phyloP scores from a whole-genome alignment of 2,888 invertebrate genomes.

The Iphiclides podalirius region DNA sequence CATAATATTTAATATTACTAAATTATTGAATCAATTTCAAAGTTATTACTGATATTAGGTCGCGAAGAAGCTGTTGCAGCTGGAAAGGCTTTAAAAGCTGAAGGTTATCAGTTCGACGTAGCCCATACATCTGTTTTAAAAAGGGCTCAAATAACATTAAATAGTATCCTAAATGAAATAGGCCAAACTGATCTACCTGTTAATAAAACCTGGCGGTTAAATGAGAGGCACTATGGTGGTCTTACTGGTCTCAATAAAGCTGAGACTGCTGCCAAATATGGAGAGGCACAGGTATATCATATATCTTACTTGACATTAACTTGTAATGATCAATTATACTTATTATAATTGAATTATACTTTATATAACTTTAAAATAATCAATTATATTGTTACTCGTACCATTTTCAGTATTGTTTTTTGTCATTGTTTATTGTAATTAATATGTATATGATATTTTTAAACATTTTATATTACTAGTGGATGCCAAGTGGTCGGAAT shows the following conservation, averaged over 20 bases:
- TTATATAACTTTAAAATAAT: no score
- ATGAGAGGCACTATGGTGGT: slow-evolving; percentile 93
- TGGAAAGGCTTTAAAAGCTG: slow-evolving; percentile 85
- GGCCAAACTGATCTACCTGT: slow-evolving; percentile 84
- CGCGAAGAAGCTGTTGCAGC: slow-evolving; percentile 84
- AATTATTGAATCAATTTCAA: no score
- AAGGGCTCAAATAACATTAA: slow-evolving; percentile 87
- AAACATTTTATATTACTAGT: no score
- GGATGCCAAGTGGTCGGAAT: no score
- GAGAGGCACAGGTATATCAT: slow-evolving; percentile 86
- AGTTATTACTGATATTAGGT: slow-evolving; percentile 72
- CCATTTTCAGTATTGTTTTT: no score
- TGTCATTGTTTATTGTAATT: no score
- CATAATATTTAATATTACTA: not conserved
- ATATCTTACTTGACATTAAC: no score
- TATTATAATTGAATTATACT: no score
- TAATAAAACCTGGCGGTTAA: slow-evolving; percentile 89
- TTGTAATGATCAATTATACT: no score
- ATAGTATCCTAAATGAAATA: slow-evolving; percentile 83
- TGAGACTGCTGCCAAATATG: slow-evolving; percentile 91
- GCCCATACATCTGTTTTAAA: slow-evolving; percentile 90
- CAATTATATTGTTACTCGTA: no score
- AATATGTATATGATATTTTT: no score
- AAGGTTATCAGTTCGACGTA: slow-evolving; percentile 86
- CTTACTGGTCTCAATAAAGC: slow-evolving; percentile 92